Base-by-base conservation (phyloP, 2,797 vertebrate species). In the Spea hammondii region DNA sequence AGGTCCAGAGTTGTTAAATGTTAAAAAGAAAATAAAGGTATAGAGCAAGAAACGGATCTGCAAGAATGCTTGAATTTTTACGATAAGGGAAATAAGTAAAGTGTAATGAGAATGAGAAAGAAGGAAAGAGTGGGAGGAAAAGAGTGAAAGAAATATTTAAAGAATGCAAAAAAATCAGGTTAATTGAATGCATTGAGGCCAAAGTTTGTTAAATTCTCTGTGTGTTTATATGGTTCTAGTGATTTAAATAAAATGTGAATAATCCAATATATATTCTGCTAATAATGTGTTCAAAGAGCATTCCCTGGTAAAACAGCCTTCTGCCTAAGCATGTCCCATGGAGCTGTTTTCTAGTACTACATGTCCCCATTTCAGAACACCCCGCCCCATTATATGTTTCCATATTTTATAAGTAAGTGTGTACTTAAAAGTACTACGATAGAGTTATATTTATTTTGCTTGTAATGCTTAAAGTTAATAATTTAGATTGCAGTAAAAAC, bases 161-260 rank as follows among this genome's bases (percentile, higher is more conserved):
- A 73, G 62, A 81, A 72, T 53, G 60, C 50, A 12, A 55, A 53
- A 76, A 77, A 80, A 80, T 64, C 78, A 80, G 78, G 78, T 75
- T 80, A 80, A 80, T 80, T 76, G 51, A 70, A 80, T 80, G 78
- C 70, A 80, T 80, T 65, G 78, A 80, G 78, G 72, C 50, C 78
- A 80, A 65, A 70, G 71, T 65, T 80, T 71, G 72, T 76, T 75
- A 80, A 75, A 76, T 44, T 72, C 72, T 70, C 66, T 65, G 65
- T 76, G 59, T 76, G 57, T 79, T 73, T 79, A 67, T 80, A 44
- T 65, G 67, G 50, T 44, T 66, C 14, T 80, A 67, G 57, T 74
- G 50, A 80, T 80, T 80, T 80, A 76, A 80, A 80, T 80, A 75
- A 70, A 80, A 76, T 76, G 66, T 76, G 72, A 72, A 75, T 75